A percentile compares a stretch with the other conserved stretches of the same genome.
These are phyloP conservation scores for Euzetes globulus DNA, from an alignment of 2,888 invertebrate species.

Conservation along the genomic window DNA sequence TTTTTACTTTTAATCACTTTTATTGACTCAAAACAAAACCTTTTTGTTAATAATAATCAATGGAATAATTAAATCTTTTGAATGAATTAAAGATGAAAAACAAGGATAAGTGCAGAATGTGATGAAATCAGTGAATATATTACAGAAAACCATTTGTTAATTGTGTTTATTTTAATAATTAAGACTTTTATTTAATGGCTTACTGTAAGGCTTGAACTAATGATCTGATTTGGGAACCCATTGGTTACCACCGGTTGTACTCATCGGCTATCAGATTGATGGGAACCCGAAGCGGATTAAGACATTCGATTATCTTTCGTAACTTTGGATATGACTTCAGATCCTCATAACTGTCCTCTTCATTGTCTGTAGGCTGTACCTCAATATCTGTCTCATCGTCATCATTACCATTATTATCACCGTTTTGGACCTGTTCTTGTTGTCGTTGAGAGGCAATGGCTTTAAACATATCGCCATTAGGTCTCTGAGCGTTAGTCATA, in stretches of 20 bases:
- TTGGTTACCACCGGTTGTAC: background rate
- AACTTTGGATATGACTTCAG: background rate
- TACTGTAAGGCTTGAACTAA: too few species aligned
- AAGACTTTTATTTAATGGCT: too few species aligned
- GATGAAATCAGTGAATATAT: too few species aligned
- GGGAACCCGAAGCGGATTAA: constrained; percentile 5
- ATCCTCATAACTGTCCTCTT: background rate
- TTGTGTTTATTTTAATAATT: too few species aligned
- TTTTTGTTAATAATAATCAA: too few species aligned
- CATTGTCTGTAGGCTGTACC: background rate
- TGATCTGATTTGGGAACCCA: background rate
- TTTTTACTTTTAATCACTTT: too few species aligned
- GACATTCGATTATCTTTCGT: constrained; percentile 10
- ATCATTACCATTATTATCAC: background rate
- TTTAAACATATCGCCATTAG: too few species aligned
- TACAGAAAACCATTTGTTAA: too few species aligned
- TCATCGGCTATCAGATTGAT: background rate
- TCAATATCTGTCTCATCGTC: background rate
- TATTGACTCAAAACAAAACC: too few species aligned
- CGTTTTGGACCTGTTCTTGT: background rate
- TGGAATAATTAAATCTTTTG: too few species aligned
- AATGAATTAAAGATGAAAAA: too few species aligned
- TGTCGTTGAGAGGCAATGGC: background rate
- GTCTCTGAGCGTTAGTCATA: background rate
- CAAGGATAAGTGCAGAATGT: too few species aligned